Conservation (phyloP, 1,140 invertebrate species). For the Papilio glaucus region DNA sequence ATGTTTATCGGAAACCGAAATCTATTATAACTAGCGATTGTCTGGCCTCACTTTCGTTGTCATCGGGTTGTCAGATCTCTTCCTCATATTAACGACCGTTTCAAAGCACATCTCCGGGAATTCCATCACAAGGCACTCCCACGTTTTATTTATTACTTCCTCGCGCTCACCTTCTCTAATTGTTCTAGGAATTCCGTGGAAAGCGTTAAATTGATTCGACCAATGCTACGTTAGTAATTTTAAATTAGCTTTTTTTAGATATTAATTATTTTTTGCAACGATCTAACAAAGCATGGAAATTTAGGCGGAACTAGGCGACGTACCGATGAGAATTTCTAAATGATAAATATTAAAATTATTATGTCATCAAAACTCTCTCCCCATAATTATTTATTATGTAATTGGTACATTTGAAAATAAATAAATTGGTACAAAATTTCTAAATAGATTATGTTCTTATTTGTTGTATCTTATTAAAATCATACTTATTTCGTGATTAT, state of each 20-base stretch:
- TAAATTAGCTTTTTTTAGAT: slow-evolving; percentile 27
- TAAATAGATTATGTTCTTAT: too few species aligned
- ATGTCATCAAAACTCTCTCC: background rate
- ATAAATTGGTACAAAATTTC: too few species aligned
- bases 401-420: too few species aligned
- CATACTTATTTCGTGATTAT: too few species aligned
- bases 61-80: slow-evolving; percentile 66
- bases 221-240: slow-evolving; percentile 30
- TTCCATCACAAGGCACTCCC: slow-evolving; percentile 63
- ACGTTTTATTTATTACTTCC: slow-evolving; percentile 76
- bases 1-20: slow-evolving; percentile 11
- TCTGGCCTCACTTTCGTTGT: slow-evolving; percentile 50
- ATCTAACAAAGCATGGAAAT: slow-evolving; percentile 3
- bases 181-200: slow-evolving; percentile 60
- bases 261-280: slow-evolving; percentile 16
- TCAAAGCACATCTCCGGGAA: slow-evolving; percentile 75
- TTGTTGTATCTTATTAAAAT: too few species aligned
- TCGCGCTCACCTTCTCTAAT: slow-evolving; percentile 57
- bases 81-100: slow-evolving; percentile 59
- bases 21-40: slow-evolving; percentile 35
- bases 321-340: background rate
- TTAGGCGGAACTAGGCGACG: background rate
- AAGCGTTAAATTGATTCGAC: slow-evolving; percentile 42
- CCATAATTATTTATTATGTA: too few species aligned
- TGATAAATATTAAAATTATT: background rate